Base-by-base conservation (phyloP, 1,140 invertebrate genomes). In the Heliconius congener region DNA sequence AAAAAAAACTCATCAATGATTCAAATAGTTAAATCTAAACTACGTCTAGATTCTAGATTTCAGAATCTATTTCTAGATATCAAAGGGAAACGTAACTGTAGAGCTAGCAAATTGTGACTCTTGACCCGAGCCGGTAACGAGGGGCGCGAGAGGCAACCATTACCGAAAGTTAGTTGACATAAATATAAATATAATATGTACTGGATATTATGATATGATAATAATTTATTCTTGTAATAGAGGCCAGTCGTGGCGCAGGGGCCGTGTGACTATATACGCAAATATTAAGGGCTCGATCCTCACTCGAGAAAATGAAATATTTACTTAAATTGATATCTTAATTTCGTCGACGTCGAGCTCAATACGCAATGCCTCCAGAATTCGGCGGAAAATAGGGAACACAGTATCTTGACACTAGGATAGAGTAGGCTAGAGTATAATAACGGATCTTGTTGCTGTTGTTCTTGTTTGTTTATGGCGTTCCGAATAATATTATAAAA, bases 11-110 rank as follows among this genome's bases (percentile, higher is more conserved):
- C 6, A 66, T 16, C 9, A 66, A 66, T 66, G 27, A 66, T 16
- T 13, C 27, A 66, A 66, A 60, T 23, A 66, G 60, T 66, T 66
- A 66, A 30, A 66, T 13, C 60, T 27, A 66, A 66, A 66, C 60
- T 30, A 16, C 30, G 8, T 66, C 23, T 6, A 66, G 23, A 66
- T 46, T 46, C 4, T 16, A 46, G 42, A 46, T 46, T 46, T 16
- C 11, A 66, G 4, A 66, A 23, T 23, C n/a, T 57, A 57, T 57
- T 57, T 57, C 19, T 57, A 57, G 55, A 57, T 57, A 57, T 57
- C 55, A 57, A 52, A 57, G n/a, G 55, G 11, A 66, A 66, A 16
- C 11, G 27, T 30, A 30, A 66, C 19, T 11, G 9, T 66, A 66
- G 11, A 30, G n/a, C 27, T 30, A 8, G 55, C 27, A 66, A 66